These are phyloP conservation scores for Gopherus evgoodei DNA, from an alignment of 2,113 vertebrate species.

Conservation along the genomic window DNA sequence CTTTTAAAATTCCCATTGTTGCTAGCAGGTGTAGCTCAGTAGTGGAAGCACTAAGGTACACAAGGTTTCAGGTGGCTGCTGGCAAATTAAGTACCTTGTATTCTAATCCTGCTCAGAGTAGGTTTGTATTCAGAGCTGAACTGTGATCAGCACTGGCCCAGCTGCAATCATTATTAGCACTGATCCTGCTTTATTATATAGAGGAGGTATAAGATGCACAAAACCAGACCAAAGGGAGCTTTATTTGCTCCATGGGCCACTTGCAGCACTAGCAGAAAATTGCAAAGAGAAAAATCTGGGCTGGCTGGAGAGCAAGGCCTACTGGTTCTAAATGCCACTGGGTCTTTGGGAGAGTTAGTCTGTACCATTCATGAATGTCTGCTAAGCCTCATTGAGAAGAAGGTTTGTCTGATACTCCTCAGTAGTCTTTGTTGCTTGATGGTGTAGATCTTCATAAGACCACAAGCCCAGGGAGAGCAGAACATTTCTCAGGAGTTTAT, in stretches of 20 bases:
- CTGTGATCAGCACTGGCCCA: neutral
- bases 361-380: conserved; percentile 6
- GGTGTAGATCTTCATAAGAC: neutral
- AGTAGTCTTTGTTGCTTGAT: neutral
- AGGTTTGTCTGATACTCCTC: conserved; percentile 1
- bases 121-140: neutral
- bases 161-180: conserved; percentile 16
- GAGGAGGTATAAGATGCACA: neutral
- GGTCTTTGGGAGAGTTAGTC: neutral
- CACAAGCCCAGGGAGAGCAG: neutral
- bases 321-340: conserved; percentile 29
- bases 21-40: neutral
- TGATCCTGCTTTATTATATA: neutral
- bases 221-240: neutral
- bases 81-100: neutral
- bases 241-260: conserved; percentile 28
- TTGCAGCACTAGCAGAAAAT: conserved; percentile 40
- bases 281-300: neutral
- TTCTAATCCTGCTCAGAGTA: neutral
- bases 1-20: neutral
- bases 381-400: conserved; percentile 39
- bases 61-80: neutral
- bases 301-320: conserved; percentile 27
- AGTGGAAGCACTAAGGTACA: neutral
- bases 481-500: neutral